phyloP scores from a whole-genome alignment of 2,888 invertebrate genomes.

The Phyllotreta cruciferae region DNA sequence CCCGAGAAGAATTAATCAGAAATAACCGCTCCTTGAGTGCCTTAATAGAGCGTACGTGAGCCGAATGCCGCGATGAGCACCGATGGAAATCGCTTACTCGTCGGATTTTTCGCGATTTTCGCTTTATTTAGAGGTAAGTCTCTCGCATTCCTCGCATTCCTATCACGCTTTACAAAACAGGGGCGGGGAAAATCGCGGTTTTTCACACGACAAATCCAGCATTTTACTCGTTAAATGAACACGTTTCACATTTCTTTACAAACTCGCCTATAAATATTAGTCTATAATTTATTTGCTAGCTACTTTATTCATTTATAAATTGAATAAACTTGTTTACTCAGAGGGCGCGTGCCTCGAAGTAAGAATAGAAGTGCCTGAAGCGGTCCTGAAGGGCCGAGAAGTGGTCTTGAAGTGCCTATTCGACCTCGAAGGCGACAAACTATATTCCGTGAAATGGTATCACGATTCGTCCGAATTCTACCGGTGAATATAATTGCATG shows the following conservation, averaged over 20 bases:
- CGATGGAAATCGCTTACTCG: slow-evolving; percentile 22
- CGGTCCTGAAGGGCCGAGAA: slow-evolving; percentile 69
- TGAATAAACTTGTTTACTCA: too few species aligned
- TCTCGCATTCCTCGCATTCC: slow-evolving; percentile 22
- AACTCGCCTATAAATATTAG: too few species aligned
- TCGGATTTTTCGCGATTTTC: slow-evolving; percentile 27
- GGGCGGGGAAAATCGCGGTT: slow-evolving; percentile 1
- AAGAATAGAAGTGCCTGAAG: slow-evolving; percentile 70
- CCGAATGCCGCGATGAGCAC: slow-evolving; percentile 29
- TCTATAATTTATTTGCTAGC: too few species aligned
- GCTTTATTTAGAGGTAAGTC: slow-evolving; percentile 33
- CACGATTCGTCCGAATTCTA: slow-evolving; percentile 71
- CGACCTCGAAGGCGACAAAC: slow-evolving; percentile 70
- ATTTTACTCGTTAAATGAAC: too few species aligned
- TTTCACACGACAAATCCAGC: background rate
- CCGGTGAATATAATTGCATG: slow-evolving; percentile 50
- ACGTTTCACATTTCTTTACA: too few species aligned
- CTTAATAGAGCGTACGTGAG: slow-evolving; percentile 25
- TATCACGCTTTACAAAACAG: background rate
- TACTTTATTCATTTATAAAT: too few species aligned
- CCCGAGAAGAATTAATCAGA: slow-evolving; percentile 10
- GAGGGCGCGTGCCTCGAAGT: slow-evolving; percentile 64
- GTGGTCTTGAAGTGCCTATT: slow-evolving; percentile 70
- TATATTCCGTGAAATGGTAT: slow-evolving; percentile 77
- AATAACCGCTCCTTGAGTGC: slow-evolving; percentile 22